Base-by-base conservation (phyloP, 2,113 vertebrate genomes). In the Dermatemys mawii region DNA sequence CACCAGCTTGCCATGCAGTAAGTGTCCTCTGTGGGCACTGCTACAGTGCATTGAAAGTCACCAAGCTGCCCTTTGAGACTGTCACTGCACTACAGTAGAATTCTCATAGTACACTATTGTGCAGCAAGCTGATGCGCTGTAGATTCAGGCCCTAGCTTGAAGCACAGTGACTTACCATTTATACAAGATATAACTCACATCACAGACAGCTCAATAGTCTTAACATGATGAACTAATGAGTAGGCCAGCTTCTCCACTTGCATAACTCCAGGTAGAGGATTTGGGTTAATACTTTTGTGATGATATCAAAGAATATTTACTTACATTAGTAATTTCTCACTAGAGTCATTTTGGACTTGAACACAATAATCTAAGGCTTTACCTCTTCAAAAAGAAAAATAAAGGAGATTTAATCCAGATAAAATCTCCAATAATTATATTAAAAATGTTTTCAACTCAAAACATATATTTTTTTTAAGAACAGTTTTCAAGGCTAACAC, bases 371-470 rank as follows among this genome's bases (percentile, higher is more conserved):
- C 2, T 1, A 55, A 76, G 2, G 1, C 0, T 86, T 95, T 92
- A 90, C 48, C 87, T 90, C 81, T 27, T 49, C 84, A 67, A 17
- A 90, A 93, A 87, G 80, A 55, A 35, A 5, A 60, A 75, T 67
- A 87, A 24, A 79, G 78, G 76, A 35, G 51, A 84, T 89, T 73
- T 53, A 41, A 89, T 90, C 80, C 29, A 87, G 29, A 19, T 86
- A 86, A 93, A 90, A 76, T 85, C 38, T 91, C 80, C n/a, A 83
- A 4, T 85, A 83, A 90, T 89, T 88, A 89, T 67, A n/a, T 81
- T 12, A 93, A 89, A 17, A 90, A 93, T 86, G 88, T 86, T 95
- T 96, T 85, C 57, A 93, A 83, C 41, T 54, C 49, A 91, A 90
- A 84, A 90, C 86, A 88, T 89, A 49, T 94, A 86, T 87, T 83